A percentile compares a stretch with the other conserved stretches of the same genome.
Evolutionary conservation across 1,140 invertebrate genomes (phyloP).

Genomic region (Glossosoma conforme): DNA sequence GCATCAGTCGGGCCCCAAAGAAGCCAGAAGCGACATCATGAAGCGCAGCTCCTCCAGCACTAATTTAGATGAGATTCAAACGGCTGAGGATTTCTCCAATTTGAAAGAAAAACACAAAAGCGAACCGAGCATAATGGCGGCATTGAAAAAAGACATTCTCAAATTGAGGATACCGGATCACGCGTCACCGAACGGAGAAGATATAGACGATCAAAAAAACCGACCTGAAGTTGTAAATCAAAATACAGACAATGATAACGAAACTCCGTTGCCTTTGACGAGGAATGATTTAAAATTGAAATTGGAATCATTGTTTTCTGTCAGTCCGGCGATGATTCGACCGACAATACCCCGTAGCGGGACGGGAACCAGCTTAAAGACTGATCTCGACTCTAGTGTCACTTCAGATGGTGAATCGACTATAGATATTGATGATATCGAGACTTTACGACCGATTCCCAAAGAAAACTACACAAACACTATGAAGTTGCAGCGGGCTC

Average conservation of each 20-base stretch:
- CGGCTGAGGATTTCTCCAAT: not conserved
- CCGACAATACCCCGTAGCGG: too few species aligned
- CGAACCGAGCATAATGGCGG: slow-evolving; percentile 9
- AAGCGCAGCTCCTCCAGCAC: slow-evolving; percentile 8
- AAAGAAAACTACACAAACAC: slow-evolving; percentile 23
- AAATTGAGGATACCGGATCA: not conserved
- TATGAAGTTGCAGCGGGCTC: slow-evolving; percentile 26
- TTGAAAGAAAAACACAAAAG: slow-evolving; percentile 5
- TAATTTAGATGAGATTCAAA: not conserved
- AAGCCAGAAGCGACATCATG: not conserved
- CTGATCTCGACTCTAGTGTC: not conserved
- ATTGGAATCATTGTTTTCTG: slow-evolving; percentile 12
- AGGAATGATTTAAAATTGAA: slow-evolving; percentile 11
- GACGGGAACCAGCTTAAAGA: too few species aligned
- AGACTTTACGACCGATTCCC: slow-evolving; percentile 6
- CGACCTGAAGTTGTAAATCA: not conserved
- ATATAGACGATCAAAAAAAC: slow-evolving; percentile 1
- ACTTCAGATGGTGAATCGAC: not conserved
- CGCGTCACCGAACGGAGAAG: not conserved
- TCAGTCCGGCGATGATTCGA: not conserved
- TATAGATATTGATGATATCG: slow-evolving; percentile 3
- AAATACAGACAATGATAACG: not conserved
- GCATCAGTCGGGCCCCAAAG: not conserved
- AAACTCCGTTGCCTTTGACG: slow-evolving; percentile 2
- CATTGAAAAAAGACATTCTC: slow-evolving; percentile 4